Evolutionary conservation across 2,888 invertebrate species (phyloP), one percentile per base, ranked within the genome.

Genomic region (Drosophila setosimentum): DNA sequence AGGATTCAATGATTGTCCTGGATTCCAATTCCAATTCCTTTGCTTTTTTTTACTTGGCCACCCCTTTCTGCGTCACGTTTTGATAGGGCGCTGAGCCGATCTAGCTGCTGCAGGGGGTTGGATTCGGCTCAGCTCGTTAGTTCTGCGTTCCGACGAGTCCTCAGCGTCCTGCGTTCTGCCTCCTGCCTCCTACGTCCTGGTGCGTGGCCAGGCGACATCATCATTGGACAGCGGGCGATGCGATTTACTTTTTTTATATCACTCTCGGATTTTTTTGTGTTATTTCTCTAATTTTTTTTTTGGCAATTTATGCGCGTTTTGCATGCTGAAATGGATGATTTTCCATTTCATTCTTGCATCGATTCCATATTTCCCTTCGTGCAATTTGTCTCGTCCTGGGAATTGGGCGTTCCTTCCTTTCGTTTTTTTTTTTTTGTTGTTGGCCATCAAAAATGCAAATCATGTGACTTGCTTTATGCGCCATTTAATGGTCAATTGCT

Each of bases 1-100:
- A 88, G 83, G 81, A 90, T 88, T 91, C 89, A 86, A 91, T 84
- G 86, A 89, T 91, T 89, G 83, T 78, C 80, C 73, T 73, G 71
- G 81, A 81, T 76, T 49, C 24, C 57, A 33, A 59, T 68, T 68
- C 49, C 50, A 27, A 58, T 68, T 68, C 48, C 49, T 48, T 4
- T 64, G 64, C 45, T 16, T 21, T 45, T 45, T 45, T 45, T 60
- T 62, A 24, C 27, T 29, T 11, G 66, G 76, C 78, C 78, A 78
- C 80, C 80, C 78, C 78, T 87, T 78, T 72, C 71, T 65, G 32
- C 70, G 49, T 66, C 64, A 76, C 73, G 68, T 84, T 76, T 64
- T 78, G 89, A 88, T 85, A 85, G 89, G 85, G 77, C 86, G 72
- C 51, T 24, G 69, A 68, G 72, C 51, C n/a, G 69, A 68, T 68